phyloP scores from a whole-genome alignment of 2,113 vertebrate species.

The Gallinago paraguaiae region DNA sequence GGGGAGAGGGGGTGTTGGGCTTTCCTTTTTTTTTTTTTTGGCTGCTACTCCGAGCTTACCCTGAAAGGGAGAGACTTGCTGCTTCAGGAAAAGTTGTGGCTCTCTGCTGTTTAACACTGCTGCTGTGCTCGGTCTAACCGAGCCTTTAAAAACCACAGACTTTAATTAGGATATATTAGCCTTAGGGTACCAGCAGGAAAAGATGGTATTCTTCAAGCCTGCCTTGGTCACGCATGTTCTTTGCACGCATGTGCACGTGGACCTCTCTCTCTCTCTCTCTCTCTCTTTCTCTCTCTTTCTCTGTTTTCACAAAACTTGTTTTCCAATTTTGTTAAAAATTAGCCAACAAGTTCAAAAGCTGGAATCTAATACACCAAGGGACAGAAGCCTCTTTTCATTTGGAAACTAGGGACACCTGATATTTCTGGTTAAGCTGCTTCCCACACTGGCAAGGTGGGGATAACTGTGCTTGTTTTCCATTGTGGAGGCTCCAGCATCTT shows the following conservation, averaged over 20 bases:
- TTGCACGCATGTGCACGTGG: neutral
- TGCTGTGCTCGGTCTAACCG: neutral
- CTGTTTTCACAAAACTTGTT: neutral
- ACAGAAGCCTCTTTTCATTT: neutral
- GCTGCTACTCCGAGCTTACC: neutral
- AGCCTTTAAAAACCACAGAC: neutral
- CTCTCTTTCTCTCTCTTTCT: neutral
- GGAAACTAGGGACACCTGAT: neutral
- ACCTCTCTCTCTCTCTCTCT: too few species aligned
- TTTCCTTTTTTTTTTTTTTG: neutral
- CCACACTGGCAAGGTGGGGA: neutral
- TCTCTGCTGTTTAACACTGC: neutral
- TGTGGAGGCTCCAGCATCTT: neutral
- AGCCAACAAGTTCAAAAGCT: neutral
- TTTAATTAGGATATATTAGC: neutral
- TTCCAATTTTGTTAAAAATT: neutral
- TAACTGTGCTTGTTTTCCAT: neutral
- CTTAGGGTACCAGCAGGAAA: neutral
- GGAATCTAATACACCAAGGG: neutral
- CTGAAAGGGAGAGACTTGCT: accelerated
- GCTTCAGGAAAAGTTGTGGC: neutral
- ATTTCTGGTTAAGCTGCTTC: neutral
- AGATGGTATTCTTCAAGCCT: neutral
- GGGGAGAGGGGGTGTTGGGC: too few species aligned
- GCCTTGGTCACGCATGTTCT: neutral